Conservation (phyloP, 1,140 invertebrate genomes). For the Calycopis cecrops region DNA sequence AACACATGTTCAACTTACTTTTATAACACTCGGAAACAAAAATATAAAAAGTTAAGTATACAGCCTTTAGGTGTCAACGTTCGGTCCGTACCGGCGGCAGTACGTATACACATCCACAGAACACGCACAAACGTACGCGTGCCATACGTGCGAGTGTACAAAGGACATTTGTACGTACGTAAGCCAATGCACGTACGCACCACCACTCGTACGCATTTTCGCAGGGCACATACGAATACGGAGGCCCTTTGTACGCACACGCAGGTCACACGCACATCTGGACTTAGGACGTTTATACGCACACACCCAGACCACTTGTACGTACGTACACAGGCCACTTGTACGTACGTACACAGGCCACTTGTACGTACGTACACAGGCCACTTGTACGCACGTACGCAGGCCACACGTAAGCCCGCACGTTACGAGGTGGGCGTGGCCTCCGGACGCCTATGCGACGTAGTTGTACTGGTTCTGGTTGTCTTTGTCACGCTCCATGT, state of each 20-base stretch:
- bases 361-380: background rate
- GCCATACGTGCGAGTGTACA: background rate
- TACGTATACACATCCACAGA: background rate
- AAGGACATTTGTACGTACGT: no score
- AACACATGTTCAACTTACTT: slow-evolving; percentile 1
- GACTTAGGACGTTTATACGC: no score
- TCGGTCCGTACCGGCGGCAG: background rate
- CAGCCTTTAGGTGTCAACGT: background rate
- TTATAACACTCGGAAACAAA: background rate
- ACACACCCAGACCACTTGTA: background rate
- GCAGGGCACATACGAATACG: no score
- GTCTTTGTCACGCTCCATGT: slow-evolving; percentile 98
- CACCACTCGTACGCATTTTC: no score
- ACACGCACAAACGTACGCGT: background rate
- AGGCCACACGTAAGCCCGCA: no score
- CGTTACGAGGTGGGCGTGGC: background rate
- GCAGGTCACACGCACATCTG: no score
- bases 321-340: background rate
- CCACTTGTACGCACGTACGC: no score
- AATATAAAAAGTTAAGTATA: slow-evolving; percentile 11
- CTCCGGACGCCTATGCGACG: slow-evolving; percentile 85
- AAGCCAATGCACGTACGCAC: background rate
- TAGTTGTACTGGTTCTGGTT: slow-evolving; percentile 99
- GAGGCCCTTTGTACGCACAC: no score
- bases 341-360: background rate